Evolutionary conservation across 2,113 vertebrate species (phyloP), one percentile per base, ranked within the genome.

Genomic region (Morone saxatilis): DNA sequence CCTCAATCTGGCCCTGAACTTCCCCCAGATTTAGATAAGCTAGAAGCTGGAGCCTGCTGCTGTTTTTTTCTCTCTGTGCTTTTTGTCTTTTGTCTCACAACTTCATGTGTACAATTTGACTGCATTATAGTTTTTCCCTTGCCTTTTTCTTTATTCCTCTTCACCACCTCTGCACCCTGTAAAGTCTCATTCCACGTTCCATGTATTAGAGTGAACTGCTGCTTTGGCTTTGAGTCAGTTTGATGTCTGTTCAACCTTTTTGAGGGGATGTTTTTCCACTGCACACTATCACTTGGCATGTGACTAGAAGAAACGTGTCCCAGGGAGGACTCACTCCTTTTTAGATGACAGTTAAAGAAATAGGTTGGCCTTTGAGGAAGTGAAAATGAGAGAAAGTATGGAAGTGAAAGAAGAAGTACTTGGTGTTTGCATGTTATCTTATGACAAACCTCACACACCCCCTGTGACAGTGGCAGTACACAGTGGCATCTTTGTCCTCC

Each of bases 401-500:
- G 80, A 79, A 82, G 70, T 76, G 87, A 91, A 90, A 89, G 91
- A 79, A 82, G 80, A 78, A 79, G 83, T 79, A n/a, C 17, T 85
- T 74, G 73, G 54, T 85, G 70, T 73, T 48, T 45, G n/a, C 36
- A 31, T 43, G 41, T 88, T 69, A 76, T 83, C 88, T 86, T 41
- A 76, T 92, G 87, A 86, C 90, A 85, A 75, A 76, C 78, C 77
- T 83, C 83, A 78, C 75, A 69, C 70, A 31, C 75, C 6, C 79
- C 67, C 78, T 80, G 63, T 86, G 70, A 83, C 78, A 60, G 48
- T 36, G 0, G n/a, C n/a, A 38, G 72, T 57, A 70, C 84, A 88
- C 86, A 82, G 74, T 51, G 61, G 59, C 14, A 53, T 76, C 81
- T 81, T 87, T 90, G 85, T 86, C 47, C 51, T 70, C 71, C 16